Conservation (phyloP, 2,888 invertebrate genomes). For the Pristionchus maxplancki region DNA sequence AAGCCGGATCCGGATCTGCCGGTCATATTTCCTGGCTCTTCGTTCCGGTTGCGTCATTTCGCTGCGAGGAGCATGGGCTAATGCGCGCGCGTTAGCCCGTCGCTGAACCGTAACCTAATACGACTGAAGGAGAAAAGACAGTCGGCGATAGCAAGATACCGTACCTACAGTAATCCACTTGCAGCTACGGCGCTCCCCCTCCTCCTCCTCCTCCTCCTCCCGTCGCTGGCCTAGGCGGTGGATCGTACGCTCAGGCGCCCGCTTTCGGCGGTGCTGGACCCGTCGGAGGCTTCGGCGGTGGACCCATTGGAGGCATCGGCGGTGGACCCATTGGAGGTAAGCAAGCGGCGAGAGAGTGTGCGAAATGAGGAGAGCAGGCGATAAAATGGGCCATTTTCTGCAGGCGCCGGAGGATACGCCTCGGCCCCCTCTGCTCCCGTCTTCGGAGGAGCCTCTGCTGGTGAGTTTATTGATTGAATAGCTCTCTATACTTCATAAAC, state of each 20-base stretch:
- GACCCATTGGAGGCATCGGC: neutral
- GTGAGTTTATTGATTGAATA: neutral
- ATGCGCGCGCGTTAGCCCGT: neutral
- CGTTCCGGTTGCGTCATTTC: constrained; percentile 43
- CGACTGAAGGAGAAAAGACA: neutral
- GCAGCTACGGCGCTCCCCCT: constrained; percentile 49
- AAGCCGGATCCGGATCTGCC: constrained; percentile 36
- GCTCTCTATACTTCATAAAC: neutral
- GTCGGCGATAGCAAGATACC: neutral
- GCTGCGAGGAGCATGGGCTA: neutral
- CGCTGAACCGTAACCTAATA: neutral
- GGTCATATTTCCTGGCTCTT: constrained; percentile 15
- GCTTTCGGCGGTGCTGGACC: constrained; percentile 44
- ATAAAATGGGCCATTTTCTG: neutral
- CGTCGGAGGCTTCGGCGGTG: constrained; percentile 27
- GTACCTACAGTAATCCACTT: neutral
- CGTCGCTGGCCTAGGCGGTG: neutral
- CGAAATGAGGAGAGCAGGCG: neutral
- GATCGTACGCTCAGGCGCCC: constrained; percentile 43
- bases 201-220: constrained; percentile 49
- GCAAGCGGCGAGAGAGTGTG: neutral
- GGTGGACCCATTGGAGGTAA: neutral
- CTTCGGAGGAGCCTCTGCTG: constrained; percentile 33
- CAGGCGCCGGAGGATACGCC: constrained; percentile 46
- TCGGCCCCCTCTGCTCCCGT: constrained; percentile 18